Base-by-base conservation (phyloP, 1,140 invertebrate species). In the Pomacea maculata region DNA sequence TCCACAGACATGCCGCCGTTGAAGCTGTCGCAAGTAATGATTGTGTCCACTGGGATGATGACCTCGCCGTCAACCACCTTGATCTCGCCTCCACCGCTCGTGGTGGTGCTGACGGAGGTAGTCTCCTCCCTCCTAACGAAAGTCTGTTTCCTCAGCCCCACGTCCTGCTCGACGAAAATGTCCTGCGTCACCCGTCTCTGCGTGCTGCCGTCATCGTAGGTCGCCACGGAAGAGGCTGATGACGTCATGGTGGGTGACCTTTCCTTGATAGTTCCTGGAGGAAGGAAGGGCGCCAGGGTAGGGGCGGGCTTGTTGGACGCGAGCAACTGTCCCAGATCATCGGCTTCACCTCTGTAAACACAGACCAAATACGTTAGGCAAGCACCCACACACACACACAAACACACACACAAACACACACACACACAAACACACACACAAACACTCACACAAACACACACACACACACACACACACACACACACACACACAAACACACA, bases 161-260 rank as follows among this genome's bases (percentile, higher is more conserved):
- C 79, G 70, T 76, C 76, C 19, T 29, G 17, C 45, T 75, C 52
- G 12, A 83, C 79, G 79, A 74, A 79, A 68, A 74, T 29, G 25
- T 83, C 78, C 1, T 75, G 78, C 52, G 45, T 78, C 61, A 81
- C 82, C 77, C 81, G 76, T 21, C 73, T 75, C 17, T 64, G 76
- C 19, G 72, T 79, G 17, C 63, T 34, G 34, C 79, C 82, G 64
- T 79, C 82, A 34, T 83, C 82, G 71, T 78, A 72, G 77, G 72
- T 57, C 11, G 76, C 34, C 25, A 57, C 63, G 25, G 78, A 72
- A 9, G 72, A 64, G 21, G 21, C 10, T n/a, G 74, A 63, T 34
- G 82, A 78, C 6, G 72, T 71, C 25, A 79, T 64, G 45, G 71
- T 25, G 19, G 79, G 29, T 61, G 71, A 71, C 64, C 57, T 67